Conservation (phyloP, 1,140 invertebrate genomes). For the Pteromalus puparum region DNA sequence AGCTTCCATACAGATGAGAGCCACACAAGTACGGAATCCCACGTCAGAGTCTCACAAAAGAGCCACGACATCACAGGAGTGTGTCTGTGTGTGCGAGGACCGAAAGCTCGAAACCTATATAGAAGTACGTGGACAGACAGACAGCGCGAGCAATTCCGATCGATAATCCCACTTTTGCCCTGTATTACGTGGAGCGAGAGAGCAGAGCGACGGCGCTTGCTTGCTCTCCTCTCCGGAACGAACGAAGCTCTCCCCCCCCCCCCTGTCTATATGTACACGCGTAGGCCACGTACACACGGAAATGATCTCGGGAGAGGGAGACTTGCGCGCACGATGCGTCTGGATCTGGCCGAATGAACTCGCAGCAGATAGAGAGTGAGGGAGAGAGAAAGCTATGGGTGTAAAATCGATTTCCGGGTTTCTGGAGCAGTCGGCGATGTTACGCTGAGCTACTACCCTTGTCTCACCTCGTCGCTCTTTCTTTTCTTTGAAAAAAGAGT, state of each 20-base stretch:
- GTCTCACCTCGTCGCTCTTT: not conserved
- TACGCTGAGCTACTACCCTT: not conserved
- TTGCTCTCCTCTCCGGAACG: not conserved
- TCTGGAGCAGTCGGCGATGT: conserved; percentile 28
- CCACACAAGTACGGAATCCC: too few species aligned
- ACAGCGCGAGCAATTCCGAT: conserved; percentile 3
- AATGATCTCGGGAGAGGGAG: not conserved
- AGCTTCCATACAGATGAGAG: too few species aligned
- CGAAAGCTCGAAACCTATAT: not conserved
- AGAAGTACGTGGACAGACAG: not conserved
- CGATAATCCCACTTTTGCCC: conserved; percentile 28
- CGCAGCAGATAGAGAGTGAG: not conserved
- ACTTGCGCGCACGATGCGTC: not conserved
- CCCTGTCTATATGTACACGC: not conserved
- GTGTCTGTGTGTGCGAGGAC: not conserved
- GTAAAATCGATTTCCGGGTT: conserved; percentile 50
- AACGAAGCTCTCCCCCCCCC: not conserved
- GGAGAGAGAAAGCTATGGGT: not conserved
- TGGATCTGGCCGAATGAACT: conserved; percentile 21
- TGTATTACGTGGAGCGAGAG: not conserved
- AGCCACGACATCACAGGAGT: not conserved
- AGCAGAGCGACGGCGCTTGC: not conserved
- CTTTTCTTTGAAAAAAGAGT: too few species aligned
- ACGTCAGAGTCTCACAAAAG: not conserved
- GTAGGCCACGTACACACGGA: conserved; percentile 1